phyloP scores from a whole-genome alignment of 2,888 invertebrate species.

The Troides oblongomaculatus region DNA sequence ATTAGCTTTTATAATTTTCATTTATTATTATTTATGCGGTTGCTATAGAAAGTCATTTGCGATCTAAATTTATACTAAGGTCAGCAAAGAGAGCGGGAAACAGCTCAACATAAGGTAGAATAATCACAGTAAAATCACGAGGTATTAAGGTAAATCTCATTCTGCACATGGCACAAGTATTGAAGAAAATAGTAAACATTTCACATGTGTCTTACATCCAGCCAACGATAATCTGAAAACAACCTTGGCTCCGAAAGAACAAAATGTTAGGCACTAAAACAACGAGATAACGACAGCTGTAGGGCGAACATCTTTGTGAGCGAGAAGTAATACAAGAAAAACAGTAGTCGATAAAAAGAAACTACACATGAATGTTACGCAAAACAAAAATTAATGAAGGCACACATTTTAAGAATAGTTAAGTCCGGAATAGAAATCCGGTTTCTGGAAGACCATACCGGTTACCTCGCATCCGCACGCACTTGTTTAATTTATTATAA shows the following conservation, averaged over 20 bases:
- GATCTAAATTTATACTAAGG: too few relatives aligned
- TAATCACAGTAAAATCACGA: too few relatives aligned
- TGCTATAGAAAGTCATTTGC: too few relatives aligned
- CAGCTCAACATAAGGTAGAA: too few relatives aligned
- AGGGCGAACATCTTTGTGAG: not conserved
- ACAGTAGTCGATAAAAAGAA: not conserved
- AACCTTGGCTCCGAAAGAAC: not conserved
- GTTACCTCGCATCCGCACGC: not conserved
- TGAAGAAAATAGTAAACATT: too few relatives aligned
- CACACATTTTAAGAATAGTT: not conserved
- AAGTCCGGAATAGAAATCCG: not conserved
- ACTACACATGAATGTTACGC: constrained; percentile 5
- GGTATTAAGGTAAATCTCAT: too few relatives aligned
- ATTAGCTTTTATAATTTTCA: too few relatives aligned
- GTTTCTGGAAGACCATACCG: too few relatives aligned
- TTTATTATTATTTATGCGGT: too few relatives aligned
- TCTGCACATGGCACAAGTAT: too few relatives aligned
- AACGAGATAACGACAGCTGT: not conserved
- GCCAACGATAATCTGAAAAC: not conserved
- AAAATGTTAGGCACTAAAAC: not conserved
- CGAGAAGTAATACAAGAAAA: not conserved
- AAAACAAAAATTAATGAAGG: constrained; percentile 3
- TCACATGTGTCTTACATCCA: too few relatives aligned
- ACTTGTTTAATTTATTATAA: not conserved
- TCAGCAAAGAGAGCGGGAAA: too few relatives aligned